Evolutionary conservation across 2,888 invertebrate genomes (phyloP), one percentile per base, ranked within the genome.

Genomic region (Salpingus planirostris): DNA sequence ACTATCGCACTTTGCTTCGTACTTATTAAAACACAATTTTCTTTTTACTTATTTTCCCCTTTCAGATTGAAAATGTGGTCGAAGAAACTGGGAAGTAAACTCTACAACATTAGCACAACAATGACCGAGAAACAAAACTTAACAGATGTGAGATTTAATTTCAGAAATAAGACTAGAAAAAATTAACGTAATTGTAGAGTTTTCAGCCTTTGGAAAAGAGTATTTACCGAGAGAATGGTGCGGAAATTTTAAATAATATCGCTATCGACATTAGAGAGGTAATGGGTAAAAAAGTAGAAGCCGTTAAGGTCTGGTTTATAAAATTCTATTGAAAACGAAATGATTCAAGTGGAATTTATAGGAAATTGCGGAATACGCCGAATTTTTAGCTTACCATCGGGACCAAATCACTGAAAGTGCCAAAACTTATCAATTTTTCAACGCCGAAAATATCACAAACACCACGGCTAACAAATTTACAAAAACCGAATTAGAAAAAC

Each of bases 261-360:
- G 80, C 85, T 3, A 74, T 76, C 36, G 82, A 87, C 51, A 81
- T 93, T 40, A 78, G 82, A 55, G 75, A 74, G 27, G 86, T 90
- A 80, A 84, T 90, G 80, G 80, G 82, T 42, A 73, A 81, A 13
- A 89, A 89, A 69, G 80, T 84, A 45, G 80, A 83, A 47, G 88
- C 90, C 3, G 84, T 91, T 3, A 55, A 78, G 75, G 89, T 63
- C 76, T 83, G 2, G 10, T 11, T 15, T 22, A 2, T 13, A 23
- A 33, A 14, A 27, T 12, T 22, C 21, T 21, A 27, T 27, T 13
- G 14, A n/a, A n/a, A n/a, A n/a, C n/a, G n/a, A n/a, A n/a, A n/a
- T n/a, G n/a, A 23, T 21, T 13, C 2, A 10, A 11, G n/a, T 2
- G 14, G 7, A 24, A 15, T 34, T 55, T 55, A 26, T 36, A 63